These are phyloP conservation scores for Napeogenes sylphis DNA, from an alignment of 2,888 invertebrate genomes.

Conservation along the genomic window DNA sequence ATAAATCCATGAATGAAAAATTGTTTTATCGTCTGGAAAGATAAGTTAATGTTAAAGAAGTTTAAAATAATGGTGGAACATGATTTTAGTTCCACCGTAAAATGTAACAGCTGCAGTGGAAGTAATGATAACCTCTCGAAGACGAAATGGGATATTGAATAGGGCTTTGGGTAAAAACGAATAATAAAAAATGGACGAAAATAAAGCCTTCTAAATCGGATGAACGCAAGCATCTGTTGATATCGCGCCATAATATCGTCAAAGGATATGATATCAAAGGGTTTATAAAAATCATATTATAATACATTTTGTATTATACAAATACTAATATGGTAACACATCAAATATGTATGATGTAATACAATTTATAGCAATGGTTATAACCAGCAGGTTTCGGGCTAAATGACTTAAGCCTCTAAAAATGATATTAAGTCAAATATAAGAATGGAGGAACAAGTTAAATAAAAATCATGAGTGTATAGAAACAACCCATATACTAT, in stretches of 20 bases:
- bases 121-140: slow-evolving; percentile 59
- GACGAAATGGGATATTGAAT: slow-evolving; percentile 56
- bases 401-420: too few species aligned
- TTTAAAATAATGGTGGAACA: slow-evolving; percentile 59
- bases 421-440: too few species aligned
- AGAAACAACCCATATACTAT: too few species aligned
- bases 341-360: too few species aligned
- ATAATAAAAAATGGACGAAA: slow-evolving; percentile 39
- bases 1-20: slow-evolving; percentile 6
- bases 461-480: too few species aligned
- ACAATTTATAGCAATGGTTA: too few species aligned
- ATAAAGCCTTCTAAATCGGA: slow-evolving; percentile 17
- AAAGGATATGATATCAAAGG: slow-evolving; percentile 15
- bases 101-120: slow-evolving; percentile 69
- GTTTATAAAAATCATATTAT: slow-evolving; percentile 1
- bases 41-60: slow-evolving; percentile 43
- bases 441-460: too few species aligned
- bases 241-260: slow-evolving; percentile 18
- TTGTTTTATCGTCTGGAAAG: slow-evolving; percentile 8
- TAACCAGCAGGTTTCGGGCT: too few species aligned
- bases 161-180: slow-evolving; percentile 49
- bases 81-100: slow-evolving; percentile 69
- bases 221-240: slow-evolving; percentile 16
- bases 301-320: slow-evolving; percentile 1
- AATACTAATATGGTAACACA: not conserved